phyloP scores from a whole-genome alignment of 2,888 invertebrate genomes.

The Aporophyla nigra region DNA sequence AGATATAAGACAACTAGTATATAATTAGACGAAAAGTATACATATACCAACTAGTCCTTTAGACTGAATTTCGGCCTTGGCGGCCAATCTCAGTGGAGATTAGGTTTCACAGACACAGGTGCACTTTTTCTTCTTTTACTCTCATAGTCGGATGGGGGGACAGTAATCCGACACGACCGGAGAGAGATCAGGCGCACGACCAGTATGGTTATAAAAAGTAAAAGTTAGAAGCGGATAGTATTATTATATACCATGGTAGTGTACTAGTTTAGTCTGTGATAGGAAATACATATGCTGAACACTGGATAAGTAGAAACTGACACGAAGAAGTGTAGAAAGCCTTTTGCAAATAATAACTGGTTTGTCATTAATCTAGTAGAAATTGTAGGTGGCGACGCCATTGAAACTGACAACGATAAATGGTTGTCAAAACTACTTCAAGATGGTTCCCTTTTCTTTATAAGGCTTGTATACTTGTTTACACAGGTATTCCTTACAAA shows the following conservation, averaged over 20 bases:
- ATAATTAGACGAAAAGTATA: not conserved
- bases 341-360: slow-evolving; percentile 5
- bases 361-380: slow-evolving; percentile 46
- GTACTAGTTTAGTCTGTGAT: not conserved
- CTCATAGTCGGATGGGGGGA: too few relatives aligned
- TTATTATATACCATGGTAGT: not conserved
- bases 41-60: too few relatives aligned
- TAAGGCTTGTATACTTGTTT: slow-evolving; percentile 24
- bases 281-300: not conserved
- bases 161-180: too few relatives aligned
- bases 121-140: too few relatives aligned
- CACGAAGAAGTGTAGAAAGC: not conserved
- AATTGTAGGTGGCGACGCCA: slow-evolving; percentile 19
- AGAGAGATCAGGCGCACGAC: too few relatives aligned
- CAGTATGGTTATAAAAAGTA: not conserved
- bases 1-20: not conserved
- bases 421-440: slow-evolving; percentile 46
- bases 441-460: slow-evolving; percentile 27
- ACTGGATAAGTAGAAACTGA: not conserved
- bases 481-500: slow-evolving; percentile 28
- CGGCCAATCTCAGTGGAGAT: too few relatives aligned
- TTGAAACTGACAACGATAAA: slow-evolving; percentile 55
- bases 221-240: not conserved
- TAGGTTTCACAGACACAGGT: too few relatives aligned
- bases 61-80: too few relatives aligned